These are phyloP conservation scores for Hydrozoanthus gracilis DNA, from an alignment of 92 coral and sea anemone species.

Conservation along the genomic window DNA sequence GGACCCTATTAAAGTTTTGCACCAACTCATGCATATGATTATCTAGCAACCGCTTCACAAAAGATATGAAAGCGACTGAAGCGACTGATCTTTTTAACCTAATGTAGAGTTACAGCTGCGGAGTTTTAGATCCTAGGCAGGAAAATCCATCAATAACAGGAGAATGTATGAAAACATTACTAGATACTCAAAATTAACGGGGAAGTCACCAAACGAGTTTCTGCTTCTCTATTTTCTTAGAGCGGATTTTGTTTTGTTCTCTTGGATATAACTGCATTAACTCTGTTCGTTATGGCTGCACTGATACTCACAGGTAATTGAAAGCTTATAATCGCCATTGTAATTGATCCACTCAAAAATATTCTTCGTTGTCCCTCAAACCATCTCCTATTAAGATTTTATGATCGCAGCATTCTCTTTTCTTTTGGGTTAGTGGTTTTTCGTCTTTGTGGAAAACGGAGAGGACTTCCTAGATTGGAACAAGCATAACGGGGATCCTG, in stretches of 20 bases:
- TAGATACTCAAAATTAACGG: neutral
- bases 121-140: neutral
- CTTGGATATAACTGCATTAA: neutral
- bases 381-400: too few species aligned
- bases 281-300: too few species aligned
- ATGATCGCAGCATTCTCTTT: neutral
- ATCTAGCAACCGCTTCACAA: too few species aligned
- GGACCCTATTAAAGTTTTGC: too few species aligned
- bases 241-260: too few species aligned
- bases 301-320: too few species aligned
- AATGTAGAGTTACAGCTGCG: too few species aligned
- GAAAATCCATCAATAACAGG: neutral
- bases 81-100: too few species aligned
- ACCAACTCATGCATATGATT: too few species aligned
- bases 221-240: too few species aligned
- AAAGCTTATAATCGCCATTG: neutral
- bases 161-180: neutral
- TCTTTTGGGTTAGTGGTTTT: neutral
- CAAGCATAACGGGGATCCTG: neutral
- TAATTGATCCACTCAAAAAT: neutral
- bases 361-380: too few species aligned
- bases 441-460: neutral
- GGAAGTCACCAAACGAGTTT: neutral
- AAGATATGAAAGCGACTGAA: too few species aligned
- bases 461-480: neutral